Conservation (phyloP, 2,113 vertebrate species). For the Heloderma charlesbogerti region DNA sequence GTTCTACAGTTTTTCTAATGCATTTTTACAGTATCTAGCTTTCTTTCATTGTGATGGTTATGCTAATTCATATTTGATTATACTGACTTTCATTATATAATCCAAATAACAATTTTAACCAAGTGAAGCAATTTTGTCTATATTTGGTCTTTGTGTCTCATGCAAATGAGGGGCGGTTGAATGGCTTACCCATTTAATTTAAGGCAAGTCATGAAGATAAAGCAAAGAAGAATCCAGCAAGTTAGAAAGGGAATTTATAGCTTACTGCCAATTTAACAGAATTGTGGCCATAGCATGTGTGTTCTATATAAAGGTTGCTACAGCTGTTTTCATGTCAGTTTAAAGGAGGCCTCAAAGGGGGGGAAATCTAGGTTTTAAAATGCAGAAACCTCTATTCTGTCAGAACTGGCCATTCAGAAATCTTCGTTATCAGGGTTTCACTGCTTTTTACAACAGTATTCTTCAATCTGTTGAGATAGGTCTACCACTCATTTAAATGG, state of each 20-base stretch:
- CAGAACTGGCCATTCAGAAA: background rate
- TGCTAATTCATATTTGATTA: background rate
- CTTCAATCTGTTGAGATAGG: background rate
- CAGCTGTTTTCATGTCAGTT: conserved; percentile 24
- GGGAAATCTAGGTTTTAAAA: background rate
- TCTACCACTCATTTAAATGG: background rate
- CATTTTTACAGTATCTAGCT: background rate
- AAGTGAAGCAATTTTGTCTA: background rate
- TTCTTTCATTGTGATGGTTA: background rate
- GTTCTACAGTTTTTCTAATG: background rate
- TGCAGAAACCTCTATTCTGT: background rate
- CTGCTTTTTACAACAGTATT: background rate
- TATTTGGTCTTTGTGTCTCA: background rate
- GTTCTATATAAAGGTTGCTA: conserved; percentile 28
- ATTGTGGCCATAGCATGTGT: conserved; percentile 25
- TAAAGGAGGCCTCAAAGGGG: conserved; percentile 15
- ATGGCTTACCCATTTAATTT: conserved; percentile 1
- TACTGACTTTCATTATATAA: background rate
- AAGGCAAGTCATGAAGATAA: background rate
- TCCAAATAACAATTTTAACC: background rate
- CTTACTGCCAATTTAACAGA: conserved; percentile 23
- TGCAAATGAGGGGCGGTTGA: background rate
- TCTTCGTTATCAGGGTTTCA: background rate
- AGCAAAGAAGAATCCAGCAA: background rate
- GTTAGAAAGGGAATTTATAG: background rate